Conservation (phyloP, 2,113 vertebrate species). For the Prionailurus viverrinus region DNA sequence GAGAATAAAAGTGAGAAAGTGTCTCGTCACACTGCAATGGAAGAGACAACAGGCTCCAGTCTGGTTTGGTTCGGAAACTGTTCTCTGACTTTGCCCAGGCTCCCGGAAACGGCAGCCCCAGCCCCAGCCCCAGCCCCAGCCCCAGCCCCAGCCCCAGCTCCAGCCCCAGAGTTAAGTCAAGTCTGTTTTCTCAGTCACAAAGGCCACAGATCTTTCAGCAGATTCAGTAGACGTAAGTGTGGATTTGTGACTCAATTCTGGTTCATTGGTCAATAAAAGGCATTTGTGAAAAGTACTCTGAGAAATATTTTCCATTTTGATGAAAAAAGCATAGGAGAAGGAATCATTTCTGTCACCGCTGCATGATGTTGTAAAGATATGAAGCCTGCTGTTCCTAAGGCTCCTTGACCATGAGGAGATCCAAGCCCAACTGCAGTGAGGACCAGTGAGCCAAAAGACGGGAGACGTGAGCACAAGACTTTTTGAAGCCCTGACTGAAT, state of each 20-base stretch:
- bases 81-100: neutral
- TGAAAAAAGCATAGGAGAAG: neutral
- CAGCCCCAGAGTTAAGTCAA: too few relatives aligned
- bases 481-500: neutral
- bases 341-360: neutral
- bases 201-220: neutral
- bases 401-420: neutral
- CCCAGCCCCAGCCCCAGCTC: neutral
- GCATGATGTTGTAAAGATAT: neutral
- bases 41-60: neutral
- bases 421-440: too few relatives aligned
- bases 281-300: neutral
- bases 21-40: neutral
- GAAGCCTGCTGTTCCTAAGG: neutral
- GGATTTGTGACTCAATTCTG: neutral
- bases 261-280: neutral
- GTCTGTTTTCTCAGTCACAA: too few relatives aligned
- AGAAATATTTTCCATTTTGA: neutral
- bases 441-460: neutral
- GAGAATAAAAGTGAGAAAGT: neutral
- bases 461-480: neutral
- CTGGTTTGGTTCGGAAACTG: neutral
- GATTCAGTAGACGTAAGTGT: too few relatives aligned
- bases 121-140: neutral
- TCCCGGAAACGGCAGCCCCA: neutral